These are phyloP conservation scores for Cataglyphis cursor DNA, from an alignment of 2,888 invertebrate species.

Conservation along the genomic window DNA sequence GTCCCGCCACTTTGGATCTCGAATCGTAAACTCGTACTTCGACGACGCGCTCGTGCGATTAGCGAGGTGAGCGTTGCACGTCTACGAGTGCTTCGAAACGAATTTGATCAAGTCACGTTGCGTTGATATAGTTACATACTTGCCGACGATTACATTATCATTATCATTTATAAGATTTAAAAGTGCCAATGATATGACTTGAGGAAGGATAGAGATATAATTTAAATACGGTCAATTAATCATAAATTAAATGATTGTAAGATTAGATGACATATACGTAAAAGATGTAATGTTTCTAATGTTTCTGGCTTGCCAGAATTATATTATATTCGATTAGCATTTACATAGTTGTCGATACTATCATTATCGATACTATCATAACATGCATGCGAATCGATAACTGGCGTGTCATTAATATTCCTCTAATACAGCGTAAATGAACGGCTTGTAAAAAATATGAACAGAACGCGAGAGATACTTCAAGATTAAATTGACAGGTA, in stretches of 20 bases:
- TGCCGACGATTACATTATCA: neutral
- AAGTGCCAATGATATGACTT: neutral
- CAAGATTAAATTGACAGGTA: slow-evolving; percentile 67
- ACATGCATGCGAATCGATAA: slow-evolving; percentile 83
- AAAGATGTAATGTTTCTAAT: neutral
- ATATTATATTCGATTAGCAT: slow-evolving; percentile 32
- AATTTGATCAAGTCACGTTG: neutral
- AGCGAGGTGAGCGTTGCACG: slow-evolving; percentile 59
- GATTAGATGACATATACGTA: slow-evolving; percentile 10
- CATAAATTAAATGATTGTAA: slow-evolving; percentile 9
- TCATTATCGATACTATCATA: slow-evolving; percentile 61
- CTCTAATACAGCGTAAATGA: slow-evolving; percentile 62
- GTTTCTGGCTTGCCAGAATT: neutral
- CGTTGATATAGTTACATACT: neutral
- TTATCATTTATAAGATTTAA: neutral
- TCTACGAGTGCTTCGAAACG: slow-evolving; percentile 5
- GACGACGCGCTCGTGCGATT: slow-evolving; percentile 68
- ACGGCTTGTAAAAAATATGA: slow-evolving; percentile 52
- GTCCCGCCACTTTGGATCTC: slow-evolving; percentile 60
- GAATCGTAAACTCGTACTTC: slow-evolving; percentile 71
- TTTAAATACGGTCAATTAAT: slow-evolving; percentile 23
- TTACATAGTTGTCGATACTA: too few species aligned
- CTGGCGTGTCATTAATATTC: slow-evolving; percentile 78
- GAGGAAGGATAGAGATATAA: neutral
- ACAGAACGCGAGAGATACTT: slow-evolving; percentile 46